These are phyloP conservation scores for Drosophila cardini DNA, from an alignment of 1,140 invertebrate genomes.

Conservation along the genomic window DNA sequence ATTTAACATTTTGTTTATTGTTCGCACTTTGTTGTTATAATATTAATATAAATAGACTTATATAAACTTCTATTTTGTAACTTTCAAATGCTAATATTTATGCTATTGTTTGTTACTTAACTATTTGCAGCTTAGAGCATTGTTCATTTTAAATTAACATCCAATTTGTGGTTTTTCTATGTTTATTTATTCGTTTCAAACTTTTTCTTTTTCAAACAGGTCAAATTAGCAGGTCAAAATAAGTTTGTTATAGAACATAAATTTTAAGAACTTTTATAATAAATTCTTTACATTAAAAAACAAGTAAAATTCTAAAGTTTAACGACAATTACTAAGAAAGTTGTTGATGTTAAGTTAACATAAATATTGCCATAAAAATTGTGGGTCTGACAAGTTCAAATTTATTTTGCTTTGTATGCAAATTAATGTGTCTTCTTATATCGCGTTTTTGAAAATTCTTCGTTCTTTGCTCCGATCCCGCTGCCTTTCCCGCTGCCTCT, in stretches of 20 bases:
- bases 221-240: neutral
- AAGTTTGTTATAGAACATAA: neutral
- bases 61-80: neutral
- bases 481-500: neutral
- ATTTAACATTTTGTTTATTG: slow-evolving; percentile 31
- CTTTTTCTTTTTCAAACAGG: slow-evolving; percentile 6
- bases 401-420: slow-evolving; percentile 45
- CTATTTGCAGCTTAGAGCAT: slow-evolving; percentile 16
- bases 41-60: no score
- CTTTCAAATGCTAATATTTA: slow-evolving; percentile 7
- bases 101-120: slow-evolving; percentile 22
- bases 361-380: slow-evolving; percentile 37
- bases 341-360: slow-evolving; percentile 30
- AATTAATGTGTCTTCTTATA: slow-evolving; percentile 33
- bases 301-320: neutral
- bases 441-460: neutral
- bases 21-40: slow-evolving; percentile 1
- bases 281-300: no score
- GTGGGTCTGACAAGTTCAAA: slow-evolving; percentile 44
- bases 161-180: slow-evolving; percentile 1
- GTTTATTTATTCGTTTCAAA: neutral
- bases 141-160: slow-evolving; percentile 27
- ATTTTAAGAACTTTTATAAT: neutral
- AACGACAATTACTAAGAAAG: slow-evolving; percentile 6
- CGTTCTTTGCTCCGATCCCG: neutral